Evolutionary conservation across 2,797 vertebrate genomes (phyloP).

Genomic region (Sus cebifrons): DNA sequence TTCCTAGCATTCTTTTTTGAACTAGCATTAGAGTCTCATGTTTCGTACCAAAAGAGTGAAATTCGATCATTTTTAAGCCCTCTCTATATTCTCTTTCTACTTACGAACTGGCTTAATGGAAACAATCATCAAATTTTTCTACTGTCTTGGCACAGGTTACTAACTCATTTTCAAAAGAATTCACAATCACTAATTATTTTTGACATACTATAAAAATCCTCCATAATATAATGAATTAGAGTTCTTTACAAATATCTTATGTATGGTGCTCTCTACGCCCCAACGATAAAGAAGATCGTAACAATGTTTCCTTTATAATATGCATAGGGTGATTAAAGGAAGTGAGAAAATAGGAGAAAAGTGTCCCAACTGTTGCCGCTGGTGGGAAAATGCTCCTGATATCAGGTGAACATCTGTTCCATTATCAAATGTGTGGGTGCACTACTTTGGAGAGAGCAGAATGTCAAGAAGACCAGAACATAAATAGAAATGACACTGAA

Average conservation of each 20-base stretch:
- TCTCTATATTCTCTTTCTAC: background rate
- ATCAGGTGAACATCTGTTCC: background rate
- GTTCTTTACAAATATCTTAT: background rate
- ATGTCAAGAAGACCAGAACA: background rate
- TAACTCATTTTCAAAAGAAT: conserved; percentile 17
- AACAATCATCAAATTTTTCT: conserved; percentile 10
- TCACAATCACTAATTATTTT: background rate
- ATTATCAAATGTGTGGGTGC: background rate
- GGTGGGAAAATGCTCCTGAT: background rate
- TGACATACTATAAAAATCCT: background rate
- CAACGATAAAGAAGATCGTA: background rate
- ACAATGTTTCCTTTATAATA: conserved; percentile 13
- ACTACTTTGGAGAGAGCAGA: background rate
- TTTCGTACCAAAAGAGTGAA: background rate
- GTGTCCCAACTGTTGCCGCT: background rate
- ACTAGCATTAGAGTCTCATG: background rate
- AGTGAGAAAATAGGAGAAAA: background rate
- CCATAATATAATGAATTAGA: background rate
- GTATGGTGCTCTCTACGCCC: background rate
- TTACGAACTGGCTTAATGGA: background rate
- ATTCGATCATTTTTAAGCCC: background rate
- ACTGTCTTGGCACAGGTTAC: background rate
- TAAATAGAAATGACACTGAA: background rate
- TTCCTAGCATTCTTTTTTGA: background rate
- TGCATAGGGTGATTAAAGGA: background rate